Evolutionary conservation across 2,888 invertebrate genomes (phyloP), one percentile per base, ranked within the genome.

Genomic region (Diloba caeruleocephala): DNA sequence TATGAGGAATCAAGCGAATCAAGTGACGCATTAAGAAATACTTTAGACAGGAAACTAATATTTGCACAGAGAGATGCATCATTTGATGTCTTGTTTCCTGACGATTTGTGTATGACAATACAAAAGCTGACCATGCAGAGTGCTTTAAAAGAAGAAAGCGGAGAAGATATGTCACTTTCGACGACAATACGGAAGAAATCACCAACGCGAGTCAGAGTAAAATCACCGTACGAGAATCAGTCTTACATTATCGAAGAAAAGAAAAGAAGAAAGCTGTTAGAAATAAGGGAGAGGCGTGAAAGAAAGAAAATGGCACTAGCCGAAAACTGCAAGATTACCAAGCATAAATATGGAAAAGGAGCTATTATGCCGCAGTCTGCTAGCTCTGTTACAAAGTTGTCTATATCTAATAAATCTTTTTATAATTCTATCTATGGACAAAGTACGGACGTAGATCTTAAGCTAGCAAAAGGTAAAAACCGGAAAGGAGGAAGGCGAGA

Each of bases 401-500:
- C 92, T 1, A 92, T 93, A 41, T 88, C 89, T 1, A 92, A 92
- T 63, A 93, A 92, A 65, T 89, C 91, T 1, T 92, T 92, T 69
- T 92, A 92, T 62, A 88, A 89, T 64, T 92, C 91, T 6, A 92
- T 93, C 58, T 93, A 90, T 51, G 92, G 92, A 0, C 84, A 88
- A 17, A 73, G 61, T 25, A 9, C 59, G 9, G 74, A 79, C 19
- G 31, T 56, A 5, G 78, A 81, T 23, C 56, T 54, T 1, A 81
- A 74, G 34, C 62, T 67, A 50, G 14, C 36, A 0, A 76, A 78
- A 43, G 76, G 37, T 3, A 82, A 71, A 55, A 38, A 41, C 3
- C 73, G 66, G 28, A 84, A 71, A 52, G 59, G 39, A n/a, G 23
- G 26, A 2, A 78, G 66, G 23, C 72, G 62, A 28, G 66, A 78